A percentile compares a stretch with the other conserved stretches of the same genome.
Evolutionary conservation across 2,888 invertebrate species (phyloP).

Genomic region (Limnephilus lunatus): DNA sequence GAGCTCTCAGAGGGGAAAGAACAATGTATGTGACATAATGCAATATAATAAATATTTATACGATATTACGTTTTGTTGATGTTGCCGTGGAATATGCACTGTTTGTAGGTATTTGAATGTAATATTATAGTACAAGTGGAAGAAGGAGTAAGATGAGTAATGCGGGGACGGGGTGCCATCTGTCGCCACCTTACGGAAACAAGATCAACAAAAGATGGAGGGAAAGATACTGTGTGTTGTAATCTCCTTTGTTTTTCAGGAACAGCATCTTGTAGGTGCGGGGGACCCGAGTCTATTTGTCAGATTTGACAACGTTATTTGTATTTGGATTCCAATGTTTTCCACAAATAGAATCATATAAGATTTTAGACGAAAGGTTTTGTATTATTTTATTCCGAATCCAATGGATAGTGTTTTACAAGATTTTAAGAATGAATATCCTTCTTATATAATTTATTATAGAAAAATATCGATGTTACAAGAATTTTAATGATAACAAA

Average conservation of each 20-base stretch:
- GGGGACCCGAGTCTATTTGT: slow-evolving; percentile 26
- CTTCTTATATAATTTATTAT: neutral
- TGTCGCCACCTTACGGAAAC: slow-evolving; percentile 51
- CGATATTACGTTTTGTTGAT: slow-evolving; percentile 39
- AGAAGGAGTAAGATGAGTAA: slow-evolving; percentile 55
- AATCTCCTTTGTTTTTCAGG: slow-evolving; percentile 43
- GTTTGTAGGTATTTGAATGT: slow-evolving; percentile 39
- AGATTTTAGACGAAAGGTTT: neutral
- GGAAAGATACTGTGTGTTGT: slow-evolving; percentile 41
- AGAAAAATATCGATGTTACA: no score
- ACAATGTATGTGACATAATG: neutral
- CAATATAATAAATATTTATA: slow-evolving; percentile 31
- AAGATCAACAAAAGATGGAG: slow-evolving; percentile 45
- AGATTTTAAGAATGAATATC: neutral
- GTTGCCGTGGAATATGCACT: neutral
- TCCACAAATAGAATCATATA: neutral
- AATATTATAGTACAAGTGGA: slow-evolving; percentile 44
- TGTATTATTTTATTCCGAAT: neutral
- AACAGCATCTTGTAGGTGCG: slow-evolving; percentile 2
- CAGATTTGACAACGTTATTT: slow-evolving; percentile 40
- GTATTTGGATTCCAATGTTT: slow-evolving; percentile 17
- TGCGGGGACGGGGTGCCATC: slow-evolving; percentile 50
- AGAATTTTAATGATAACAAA: no score
- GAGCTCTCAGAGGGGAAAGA: neutral
- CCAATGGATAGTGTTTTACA: neutral